Conservation (phyloP, 2,888 invertebrate species). For the Conistra vaccinii region DNA sequence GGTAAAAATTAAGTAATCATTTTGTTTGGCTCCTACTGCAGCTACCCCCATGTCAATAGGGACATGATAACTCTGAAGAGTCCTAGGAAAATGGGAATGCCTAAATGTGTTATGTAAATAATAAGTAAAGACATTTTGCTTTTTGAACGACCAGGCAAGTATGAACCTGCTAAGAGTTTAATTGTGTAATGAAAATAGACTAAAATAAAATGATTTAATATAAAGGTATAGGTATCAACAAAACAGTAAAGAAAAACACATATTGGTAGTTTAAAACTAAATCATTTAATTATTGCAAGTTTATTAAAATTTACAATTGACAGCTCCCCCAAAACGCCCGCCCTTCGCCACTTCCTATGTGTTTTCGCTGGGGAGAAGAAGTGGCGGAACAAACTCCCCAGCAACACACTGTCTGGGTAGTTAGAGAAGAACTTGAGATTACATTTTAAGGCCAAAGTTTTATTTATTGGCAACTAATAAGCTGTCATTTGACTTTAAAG, state of each 20-base stretch:
- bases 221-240: too few species aligned
- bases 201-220: not conserved
- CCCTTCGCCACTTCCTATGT: not conserved
- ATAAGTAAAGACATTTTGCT: too few species aligned
- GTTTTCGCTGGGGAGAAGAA: not conserved
- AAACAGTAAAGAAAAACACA: slow-evolving; percentile 4
- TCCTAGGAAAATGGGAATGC: too few species aligned
- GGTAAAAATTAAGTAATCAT: too few species aligned
- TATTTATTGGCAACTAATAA: not conserved
- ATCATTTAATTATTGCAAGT: slow-evolving; percentile 1
- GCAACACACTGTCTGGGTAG: not conserved
- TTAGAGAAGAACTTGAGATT: slow-evolving; percentile 24
- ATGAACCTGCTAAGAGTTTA: not conserved
- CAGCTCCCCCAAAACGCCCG: not conserved
- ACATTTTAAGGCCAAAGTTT: not conserved
- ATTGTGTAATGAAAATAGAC: not conserved
- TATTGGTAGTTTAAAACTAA: not conserved
- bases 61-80: too few species aligned
- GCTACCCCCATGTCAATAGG: too few species aligned
- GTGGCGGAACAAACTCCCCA: not conserved
- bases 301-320: not conserved
- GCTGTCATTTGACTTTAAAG: too few species aligned
- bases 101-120: too few species aligned
- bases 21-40: too few species aligned
- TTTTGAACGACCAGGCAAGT: too few species aligned